Base-by-base conservation (phyloP, 2,797 vertebrate species). In the Chloroceryle amazona region DNA sequence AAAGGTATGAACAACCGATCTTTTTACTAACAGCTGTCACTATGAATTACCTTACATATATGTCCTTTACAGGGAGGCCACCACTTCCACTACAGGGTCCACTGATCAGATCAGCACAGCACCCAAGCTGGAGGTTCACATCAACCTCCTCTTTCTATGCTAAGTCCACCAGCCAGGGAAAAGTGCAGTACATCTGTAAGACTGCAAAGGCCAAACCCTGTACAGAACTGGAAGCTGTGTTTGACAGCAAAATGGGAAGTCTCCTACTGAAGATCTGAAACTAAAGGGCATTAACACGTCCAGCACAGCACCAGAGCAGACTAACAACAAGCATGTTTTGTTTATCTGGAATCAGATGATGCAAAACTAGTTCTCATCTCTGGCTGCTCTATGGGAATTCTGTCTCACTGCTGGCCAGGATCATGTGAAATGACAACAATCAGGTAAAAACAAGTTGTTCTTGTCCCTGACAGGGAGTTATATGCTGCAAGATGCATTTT, bases 301-400 rank as follows among this genome's bases (percentile, higher is more conserved):
- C 80, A 21, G 10, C 42, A 55, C 0, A 0, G 71, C 26, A 44
- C 23, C 51, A 52, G 13, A 47, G 26, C 26, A 78, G 29, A 23
- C n/a, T 31, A 62, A 42, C 11, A 82, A 6, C 41, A 80, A 10
- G 2, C 1, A 0, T 6, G 49, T 20, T 42, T 1, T 1, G 37
- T 49, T 54, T 37, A 62, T 18, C 8, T 65, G 6, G 60, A 73
- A 78, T n/a, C 25, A 25, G 14, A 74, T 35, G 33, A 86, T 8
- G 35, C 39, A 86, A 80, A 93, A 66, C 1, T 23, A 58, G 14
- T 39, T 83, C 68, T 90, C 47, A 39, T 12, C 26, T 65, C 33
- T 62, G 23, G 37, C 55, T 21, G 68, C 8, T 25, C 46, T 29
- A 73, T 9, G 28, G 47, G 18, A 72, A 65, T 12, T 66, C 60